phyloP scores from a whole-genome alignment of 2,113 vertebrate species.

The Cathartes aura region DNA sequence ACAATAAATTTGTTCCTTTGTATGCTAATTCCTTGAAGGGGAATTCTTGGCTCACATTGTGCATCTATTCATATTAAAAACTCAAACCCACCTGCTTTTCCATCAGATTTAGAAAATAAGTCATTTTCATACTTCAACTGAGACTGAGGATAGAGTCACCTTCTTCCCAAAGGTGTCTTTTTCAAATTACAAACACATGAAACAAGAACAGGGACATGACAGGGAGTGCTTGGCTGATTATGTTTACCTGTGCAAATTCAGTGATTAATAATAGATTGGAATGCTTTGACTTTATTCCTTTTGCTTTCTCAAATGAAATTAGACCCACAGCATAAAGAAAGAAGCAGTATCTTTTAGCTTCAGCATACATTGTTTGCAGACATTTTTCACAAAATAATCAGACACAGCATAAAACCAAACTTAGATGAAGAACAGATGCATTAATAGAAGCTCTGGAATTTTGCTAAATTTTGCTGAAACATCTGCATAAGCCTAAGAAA shows the following conservation, averaged over 20 bases:
- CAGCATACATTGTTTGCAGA: neutral
- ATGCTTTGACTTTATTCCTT: neutral
- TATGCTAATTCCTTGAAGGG: neutral
- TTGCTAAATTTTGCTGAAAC: neutral
- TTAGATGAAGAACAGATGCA: neutral
- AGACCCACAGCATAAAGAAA: neutral
- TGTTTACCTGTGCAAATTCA: neutral
- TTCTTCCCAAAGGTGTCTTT: neutral
- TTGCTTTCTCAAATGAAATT: neutral
- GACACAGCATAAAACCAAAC: neutral
- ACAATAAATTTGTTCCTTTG: neutral
- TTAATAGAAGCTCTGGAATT: neutral
- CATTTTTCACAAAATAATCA: neutral
- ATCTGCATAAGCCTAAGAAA: neutral
- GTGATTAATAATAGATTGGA: neutral
- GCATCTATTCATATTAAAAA: neutral
- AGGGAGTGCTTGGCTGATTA: accelerated
- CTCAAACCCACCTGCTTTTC: neutral
- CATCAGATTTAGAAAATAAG: neutral
- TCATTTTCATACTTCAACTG: neutral
- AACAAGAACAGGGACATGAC: neutral
- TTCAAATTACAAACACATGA: neutral
- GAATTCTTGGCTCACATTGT: neutral
- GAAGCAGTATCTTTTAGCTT: neutral
- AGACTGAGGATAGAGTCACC: neutral